These are phyloP conservation scores for Volucella inanis DNA, from an alignment of 2,888 invertebrate species.

Conservation along the genomic window DNA sequence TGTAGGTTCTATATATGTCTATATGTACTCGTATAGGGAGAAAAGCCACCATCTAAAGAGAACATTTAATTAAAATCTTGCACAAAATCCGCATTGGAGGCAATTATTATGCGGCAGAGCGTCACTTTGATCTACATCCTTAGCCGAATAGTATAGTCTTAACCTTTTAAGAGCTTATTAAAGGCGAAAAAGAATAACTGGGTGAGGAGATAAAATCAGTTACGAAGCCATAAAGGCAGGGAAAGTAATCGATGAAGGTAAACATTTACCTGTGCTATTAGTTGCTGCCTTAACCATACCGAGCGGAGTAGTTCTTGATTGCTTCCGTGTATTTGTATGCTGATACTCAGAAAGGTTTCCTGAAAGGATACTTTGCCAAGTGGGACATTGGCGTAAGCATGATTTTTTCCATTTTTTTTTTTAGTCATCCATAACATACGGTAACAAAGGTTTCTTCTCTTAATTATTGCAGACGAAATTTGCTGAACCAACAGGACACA, in stretches of 20 bases:
- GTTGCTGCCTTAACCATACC: constrained; percentile 15
- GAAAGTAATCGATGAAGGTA: constrained; percentile 67
- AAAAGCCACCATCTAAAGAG: constrained; percentile 50
- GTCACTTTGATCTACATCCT: constrained; percentile 33
- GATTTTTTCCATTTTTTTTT: background rate
- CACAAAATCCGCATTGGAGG: constrained; percentile 72
- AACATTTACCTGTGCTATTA: constrained; percentile 63
- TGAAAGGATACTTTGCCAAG: constrained; percentile 52
- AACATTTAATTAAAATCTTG: constrained; percentile 70
- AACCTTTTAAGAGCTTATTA: constrained; percentile 66
- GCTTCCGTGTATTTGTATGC: constrained; percentile 2
- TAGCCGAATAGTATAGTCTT: constrained; percentile 51
- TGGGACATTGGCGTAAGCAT: constrained; percentile 54
- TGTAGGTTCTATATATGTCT: background rate
- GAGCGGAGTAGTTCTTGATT: constrained; percentile 21
- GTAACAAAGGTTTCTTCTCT: constrained; percentile 52
- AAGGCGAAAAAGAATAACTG: constrained; percentile 31
- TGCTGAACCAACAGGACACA: constrained; percentile 67
- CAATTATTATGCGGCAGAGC: constrained; percentile 62
- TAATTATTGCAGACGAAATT: constrained; percentile 71
- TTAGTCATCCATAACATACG: background rate
- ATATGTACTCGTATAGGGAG: background rate
- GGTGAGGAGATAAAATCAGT: constrained; percentile 55
- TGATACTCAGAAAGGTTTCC: constrained; percentile 17
- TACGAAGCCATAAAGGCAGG: constrained; percentile 56